Evolutionary conservation across 2,888 invertebrate genomes (phyloP), one percentile per base, ranked within the genome.

Genomic region (Aleiodes alternator): DNA sequence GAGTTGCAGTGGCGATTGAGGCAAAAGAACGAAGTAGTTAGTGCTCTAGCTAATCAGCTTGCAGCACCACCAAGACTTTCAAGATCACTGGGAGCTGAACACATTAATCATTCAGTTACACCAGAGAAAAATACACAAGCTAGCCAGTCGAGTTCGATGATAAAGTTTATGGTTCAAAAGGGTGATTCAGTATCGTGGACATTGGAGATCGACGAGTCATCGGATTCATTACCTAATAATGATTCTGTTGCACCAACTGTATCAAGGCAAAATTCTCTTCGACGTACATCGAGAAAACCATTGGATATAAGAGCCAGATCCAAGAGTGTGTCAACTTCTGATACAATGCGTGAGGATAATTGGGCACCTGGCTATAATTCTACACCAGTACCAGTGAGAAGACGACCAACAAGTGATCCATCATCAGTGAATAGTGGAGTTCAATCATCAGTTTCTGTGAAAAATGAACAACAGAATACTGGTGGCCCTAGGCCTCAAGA

Each of bases 141-240:
- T 0, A 23, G 23, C 23, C 91, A 92, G 9, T 93, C 95, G 16
- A 95, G 95, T 11, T 95, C 96, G 4, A 94, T 95, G 81, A 94
- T 96, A 34, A 96, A 96, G 85, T 95, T 94, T 12, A 94, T 96
- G 78, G 95, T 96, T 1, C 95, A 96, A 87, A 96, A 96, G 87
- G 94, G 94, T 73, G 96, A 96, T 87, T 96, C 96, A 0, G 95
- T 96, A 53, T 95, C 96, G 84, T 96, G 95, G 93, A 95, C 96
- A 16, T 90, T 96, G 43, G 96, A 96, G 87, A 94, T 96, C 86
- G 94, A 94, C 69, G 87, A 87, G 29, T 79, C 81, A 1, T 81
- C 77, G 31, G 80, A 81, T 72, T 79, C 77, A 29, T n/a, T 81
- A 9, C 76, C 84, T 29, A 75, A 83, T 29, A 76, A 81, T 59